Evolutionary conservation across 2,888 invertebrate genomes (phyloP).

Genomic region (Leucophora obtusa): DNA sequence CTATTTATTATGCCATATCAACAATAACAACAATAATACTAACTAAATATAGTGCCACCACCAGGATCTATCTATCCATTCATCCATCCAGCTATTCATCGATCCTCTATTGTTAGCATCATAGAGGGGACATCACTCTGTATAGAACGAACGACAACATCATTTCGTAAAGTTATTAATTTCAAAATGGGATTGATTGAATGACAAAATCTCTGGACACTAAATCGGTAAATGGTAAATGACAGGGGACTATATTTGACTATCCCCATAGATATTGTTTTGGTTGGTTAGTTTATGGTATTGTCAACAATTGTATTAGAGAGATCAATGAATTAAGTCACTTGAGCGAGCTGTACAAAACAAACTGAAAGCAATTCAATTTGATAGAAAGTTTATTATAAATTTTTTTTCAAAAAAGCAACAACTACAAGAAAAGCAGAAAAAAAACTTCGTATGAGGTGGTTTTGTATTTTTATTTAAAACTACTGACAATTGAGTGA

Average conservation of each 20-base stretch:
- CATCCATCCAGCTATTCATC: conserved; percentile 5
- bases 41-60: conserved; percentile 23
- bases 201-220: conserved; percentile 71
- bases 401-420: not conserved
- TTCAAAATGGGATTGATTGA: conserved; percentile 72
- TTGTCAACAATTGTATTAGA: conserved; percentile 54
- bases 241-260: conserved; percentile 56
- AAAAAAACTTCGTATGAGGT: not conserved
- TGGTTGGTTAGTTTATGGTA: conserved; percentile 40
- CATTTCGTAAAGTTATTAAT: conserved; percentile 71
- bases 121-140: conserved; percentile 36
- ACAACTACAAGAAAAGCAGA: conserved; percentile 2
- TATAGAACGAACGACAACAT: conserved; percentile 62
- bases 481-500: conserved; percentile 67
- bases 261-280: conserved; percentile 5
- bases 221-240: conserved; percentile 63
- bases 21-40: no score
- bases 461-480: conserved; percentile 8
- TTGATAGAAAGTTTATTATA: conserved; percentile 54
- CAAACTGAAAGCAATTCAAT: conserved; percentile 6
- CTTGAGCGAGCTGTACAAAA: conserved; percentile 19
- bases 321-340: conserved; percentile 62
- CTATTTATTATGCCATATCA: conserved; percentile 43
- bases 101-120: conserved; percentile 22
- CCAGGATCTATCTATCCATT: not conserved